phyloP scores from a whole-genome alignment of 2,888 invertebrate genomes.

The Meghimatium bilineatum region DNA sequence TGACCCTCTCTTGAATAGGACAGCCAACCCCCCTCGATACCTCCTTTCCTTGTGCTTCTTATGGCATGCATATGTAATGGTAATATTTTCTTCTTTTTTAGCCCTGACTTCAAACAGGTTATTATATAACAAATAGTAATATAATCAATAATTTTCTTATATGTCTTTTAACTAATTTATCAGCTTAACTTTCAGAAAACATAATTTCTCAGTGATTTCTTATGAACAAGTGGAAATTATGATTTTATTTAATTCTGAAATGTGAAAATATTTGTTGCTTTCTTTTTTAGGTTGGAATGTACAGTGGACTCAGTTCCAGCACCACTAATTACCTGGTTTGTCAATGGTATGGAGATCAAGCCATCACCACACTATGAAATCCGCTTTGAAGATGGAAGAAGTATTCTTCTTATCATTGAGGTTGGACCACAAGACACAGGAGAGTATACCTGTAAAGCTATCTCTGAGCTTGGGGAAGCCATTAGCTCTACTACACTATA shows the following conservation, averaged over 20 bases:
- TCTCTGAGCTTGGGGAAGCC: conserved; percentile 95
- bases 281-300: conserved; percentile 70
- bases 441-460: conserved; percentile 94
- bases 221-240: not conserved
- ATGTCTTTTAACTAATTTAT: no score
- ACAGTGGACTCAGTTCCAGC: conserved; percentile 72
- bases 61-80: no score
- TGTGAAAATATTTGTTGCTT: not conserved
- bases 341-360: conserved; percentile 78
- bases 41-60: no score
- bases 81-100: no score
- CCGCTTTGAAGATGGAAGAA: conserved; percentile 68
- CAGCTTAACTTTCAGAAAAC: no score
- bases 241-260: no score
- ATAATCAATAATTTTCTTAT: no score
- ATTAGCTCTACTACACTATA: conserved; percentile 92
- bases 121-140: no score
- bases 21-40: no score
- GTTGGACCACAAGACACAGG: conserved; percentile 92
- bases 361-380: conserved; percentile 75
- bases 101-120: no score
- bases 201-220: not conserved
- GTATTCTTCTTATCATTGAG: conserved; percentile 73
- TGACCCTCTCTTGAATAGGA: no score
- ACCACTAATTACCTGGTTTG: conserved; percentile 77